Evolutionary conservation across 2,888 invertebrate species (phyloP).

Genomic region (Cheilosia pagana): DNA sequence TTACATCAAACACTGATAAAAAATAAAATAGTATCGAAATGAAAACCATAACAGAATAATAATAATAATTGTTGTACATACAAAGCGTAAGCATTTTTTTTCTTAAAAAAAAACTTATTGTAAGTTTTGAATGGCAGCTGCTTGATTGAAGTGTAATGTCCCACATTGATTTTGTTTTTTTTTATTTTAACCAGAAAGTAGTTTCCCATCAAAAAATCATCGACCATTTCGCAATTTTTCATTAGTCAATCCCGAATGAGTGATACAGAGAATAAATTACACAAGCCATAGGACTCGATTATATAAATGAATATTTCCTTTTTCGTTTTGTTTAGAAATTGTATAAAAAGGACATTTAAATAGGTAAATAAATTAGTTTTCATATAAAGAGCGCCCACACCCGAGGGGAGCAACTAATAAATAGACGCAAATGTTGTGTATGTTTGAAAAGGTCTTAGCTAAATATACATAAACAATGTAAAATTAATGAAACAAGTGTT

Average conservation of each 20-base stretch:
- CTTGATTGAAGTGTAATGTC: background rate
- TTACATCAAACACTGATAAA: slow-evolving; percentile 58
- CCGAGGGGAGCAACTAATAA: background rate
- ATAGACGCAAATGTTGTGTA: slow-evolving; percentile 60
- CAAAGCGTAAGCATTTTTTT: slow-evolving; percentile 3
- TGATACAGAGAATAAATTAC: slow-evolving; percentile 39
- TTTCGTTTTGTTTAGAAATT: slow-evolving; percentile 37
- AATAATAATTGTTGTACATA: slow-evolving; percentile 64
- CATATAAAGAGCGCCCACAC: slow-evolving; percentile 29
- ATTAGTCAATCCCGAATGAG: slow-evolving; percentile 66
- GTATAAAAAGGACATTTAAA: slow-evolving; percentile 33
- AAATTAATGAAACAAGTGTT: slow-evolving; percentile 36
- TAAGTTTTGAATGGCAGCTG: slow-evolving; percentile 34
- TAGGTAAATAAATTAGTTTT: slow-evolving; percentile 70
- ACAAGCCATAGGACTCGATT: slow-evolving; percentile 66
- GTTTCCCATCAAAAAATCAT: background rate
- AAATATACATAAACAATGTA: slow-evolving; percentile 70
- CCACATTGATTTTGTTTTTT: background rate
- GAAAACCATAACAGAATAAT: slow-evolving; percentile 42
- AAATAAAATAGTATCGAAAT: slow-evolving; percentile 63
- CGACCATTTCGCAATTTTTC: slow-evolving; percentile 39
- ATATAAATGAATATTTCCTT: slow-evolving; percentile 23
- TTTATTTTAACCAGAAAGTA: too few species aligned
- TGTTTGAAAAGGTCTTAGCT: slow-evolving; percentile 55
- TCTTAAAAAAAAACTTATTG: too few species aligned